phyloP scores from a whole-genome alignment of 2,797 vertebrate species.

The Esox lucius region DNA sequence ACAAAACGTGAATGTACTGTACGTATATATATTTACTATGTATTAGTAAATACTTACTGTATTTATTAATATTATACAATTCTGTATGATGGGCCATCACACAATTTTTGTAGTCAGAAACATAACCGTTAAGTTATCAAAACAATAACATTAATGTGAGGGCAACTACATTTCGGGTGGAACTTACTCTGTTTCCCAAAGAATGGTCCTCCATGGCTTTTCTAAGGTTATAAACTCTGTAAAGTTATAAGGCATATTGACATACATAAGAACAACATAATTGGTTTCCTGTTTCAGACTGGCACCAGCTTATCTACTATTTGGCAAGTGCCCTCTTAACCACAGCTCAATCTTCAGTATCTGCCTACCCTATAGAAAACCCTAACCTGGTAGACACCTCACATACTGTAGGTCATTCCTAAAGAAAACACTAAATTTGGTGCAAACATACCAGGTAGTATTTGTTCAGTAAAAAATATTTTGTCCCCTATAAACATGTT shows the following conservation, averaged over 20 bases:
- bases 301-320: too few species aligned
- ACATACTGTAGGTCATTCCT: too few species aligned
- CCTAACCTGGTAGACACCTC: too few species aligned
- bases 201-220: slow-evolving; percentile 36
- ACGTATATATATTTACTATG: too few species aligned
- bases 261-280: neutral
- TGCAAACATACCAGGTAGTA: too few species aligned
- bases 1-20: neutral
- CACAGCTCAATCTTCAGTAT: too few species aligned
- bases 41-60: neutral
- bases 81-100: neutral
- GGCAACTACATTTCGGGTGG: neutral
- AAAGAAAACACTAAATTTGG: too few species aligned
- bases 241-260: neutral
- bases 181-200: slow-evolving; percentile 34
- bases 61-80: neutral
- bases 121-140: neutral
- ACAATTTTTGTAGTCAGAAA: neutral
- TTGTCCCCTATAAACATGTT: too few species aligned
- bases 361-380: too few species aligned
- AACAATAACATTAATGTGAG: neutral
- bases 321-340: too few species aligned
- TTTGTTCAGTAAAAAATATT: too few species aligned
- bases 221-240: neutral
- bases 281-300: too few species aligned